Percentiles rank a stretch among this genome's conserved stretches.
phyloP scores from a whole-genome alignment of 2,888 invertebrate genomes.

The Galerucella nymphaeae region DNA sequence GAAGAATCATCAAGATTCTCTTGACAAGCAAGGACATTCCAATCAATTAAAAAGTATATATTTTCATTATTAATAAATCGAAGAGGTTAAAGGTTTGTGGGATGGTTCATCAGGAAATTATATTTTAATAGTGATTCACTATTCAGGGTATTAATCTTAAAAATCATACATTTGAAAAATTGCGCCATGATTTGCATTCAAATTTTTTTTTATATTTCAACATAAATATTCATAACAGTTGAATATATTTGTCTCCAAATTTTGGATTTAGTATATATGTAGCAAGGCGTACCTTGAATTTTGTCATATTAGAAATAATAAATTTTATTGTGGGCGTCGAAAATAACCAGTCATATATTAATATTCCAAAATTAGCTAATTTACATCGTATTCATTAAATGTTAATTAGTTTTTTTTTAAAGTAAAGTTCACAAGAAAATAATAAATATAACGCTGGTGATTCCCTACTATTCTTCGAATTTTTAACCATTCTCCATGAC shows the following conservation, averaged over 20 bases:
- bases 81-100: conserved; percentile 1
- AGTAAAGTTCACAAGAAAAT: too few species aligned
- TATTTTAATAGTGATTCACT: background rate
- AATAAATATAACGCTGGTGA: too few species aligned
- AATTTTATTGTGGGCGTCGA: background rate
- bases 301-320: too few species aligned
- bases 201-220: too few species aligned
- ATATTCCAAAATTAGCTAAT: background rate
- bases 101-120: background rate
- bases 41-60: conserved; percentile 13
- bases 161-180: too few species aligned
- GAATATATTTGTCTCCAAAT: too few species aligned
- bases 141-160: background rate
- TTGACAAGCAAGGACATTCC: conserved; percentile 20
- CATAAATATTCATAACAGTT: too few species aligned
- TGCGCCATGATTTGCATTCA: too few species aligned
- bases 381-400: background rate
- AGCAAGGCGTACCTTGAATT: too few species aligned
- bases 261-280: too few species aligned
- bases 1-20: conserved; percentile 10
- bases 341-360: background rate
- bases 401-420: background rate
- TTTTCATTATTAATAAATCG: conserved; percentile 8
- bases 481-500: too few species aligned
- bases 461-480: too few species aligned